These are phyloP conservation scores for Chrysopilus asiliformis DNA, from an alignment of 2,888 invertebrate genomes.

Conservation along the genomic window DNA sequence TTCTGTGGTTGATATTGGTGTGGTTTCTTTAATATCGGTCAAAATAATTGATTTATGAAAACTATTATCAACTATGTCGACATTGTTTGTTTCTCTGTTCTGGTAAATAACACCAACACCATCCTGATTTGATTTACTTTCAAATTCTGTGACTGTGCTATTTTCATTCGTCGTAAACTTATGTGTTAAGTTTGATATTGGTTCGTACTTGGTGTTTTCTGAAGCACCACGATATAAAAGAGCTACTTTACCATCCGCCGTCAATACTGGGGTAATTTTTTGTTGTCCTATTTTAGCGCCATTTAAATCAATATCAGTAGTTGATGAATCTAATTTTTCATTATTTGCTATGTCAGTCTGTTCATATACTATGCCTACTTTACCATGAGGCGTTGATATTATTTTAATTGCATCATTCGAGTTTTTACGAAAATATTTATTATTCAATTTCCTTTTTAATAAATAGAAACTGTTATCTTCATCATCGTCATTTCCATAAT, in stretches of 20 bases:
- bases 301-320: too few relatives aligned
- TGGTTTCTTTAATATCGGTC: conserved; percentile 6
- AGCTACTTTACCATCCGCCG: conserved; percentile 39
- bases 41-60: conserved; percentile 1
- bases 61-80: conserved; percentile 9
- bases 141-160: too few relatives aligned
- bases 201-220: conserved; percentile 36
- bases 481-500: conserved; percentile 16
- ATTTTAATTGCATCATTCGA: conserved; percentile 37
- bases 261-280: conserved; percentile 38
- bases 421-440: conserved; percentile 34
- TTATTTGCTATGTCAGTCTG: conserved; percentile 23
- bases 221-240: conserved; percentile 37
- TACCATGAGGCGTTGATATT: conserved; percentile 36
- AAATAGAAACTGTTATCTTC: conserved; percentile 25
- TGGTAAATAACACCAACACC: conserved; percentile 10
- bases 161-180: too few relatives aligned
- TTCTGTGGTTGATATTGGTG: conserved; percentile 12
- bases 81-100: conserved; percentile 18
- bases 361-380: conserved; percentile 37
- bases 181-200: conserved; percentile 32
- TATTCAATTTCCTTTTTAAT: conserved; percentile 24
- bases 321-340: conserved; percentile 14
- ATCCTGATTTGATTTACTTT: conserved; percentile 26
- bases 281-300: too few relatives aligned